Percentiles rank a stretch among this genome's conserved stretches.
Evolutionary conservation across 1,140 invertebrate species (phyloP).

Genomic region (Atopsyche davidsoni): DNA sequence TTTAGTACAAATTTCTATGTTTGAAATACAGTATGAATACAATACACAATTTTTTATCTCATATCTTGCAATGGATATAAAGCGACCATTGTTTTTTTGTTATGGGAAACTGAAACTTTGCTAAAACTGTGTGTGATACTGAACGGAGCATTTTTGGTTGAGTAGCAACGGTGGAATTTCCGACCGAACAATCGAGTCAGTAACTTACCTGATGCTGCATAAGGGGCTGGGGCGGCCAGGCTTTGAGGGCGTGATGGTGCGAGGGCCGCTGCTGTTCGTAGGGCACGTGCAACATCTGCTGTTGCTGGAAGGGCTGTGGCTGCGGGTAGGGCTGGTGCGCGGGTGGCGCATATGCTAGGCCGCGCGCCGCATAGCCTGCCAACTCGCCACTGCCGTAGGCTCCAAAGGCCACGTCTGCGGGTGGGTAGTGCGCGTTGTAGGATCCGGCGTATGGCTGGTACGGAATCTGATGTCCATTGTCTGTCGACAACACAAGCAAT

Average conservation of each 20-base stretch:
- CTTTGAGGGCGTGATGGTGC: slow-evolving; percentile 6
- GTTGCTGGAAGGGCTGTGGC: slow-evolving; percentile 33
- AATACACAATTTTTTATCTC: no score
- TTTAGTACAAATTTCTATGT: no score
- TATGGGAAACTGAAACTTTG: no score
- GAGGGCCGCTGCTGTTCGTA: slow-evolving; percentile 30
- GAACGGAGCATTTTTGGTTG: no score
- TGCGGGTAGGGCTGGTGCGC: slow-evolving; percentile 45
- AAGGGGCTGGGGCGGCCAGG: slow-evolving; percentile 16
- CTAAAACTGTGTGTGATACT: no score
- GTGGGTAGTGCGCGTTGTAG: slow-evolving; percentile 48
- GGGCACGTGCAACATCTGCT: slow-evolving; percentile 41
- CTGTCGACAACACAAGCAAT: no score
- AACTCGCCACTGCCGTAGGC: slow-evolving; percentile 44
- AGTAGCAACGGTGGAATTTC: no score
- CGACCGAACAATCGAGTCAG: not conserved
- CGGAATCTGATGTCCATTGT: slow-evolving; percentile 49
- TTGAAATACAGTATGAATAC: no score
- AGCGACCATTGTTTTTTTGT: no score
- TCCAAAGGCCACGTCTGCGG: slow-evolving; percentile 42
- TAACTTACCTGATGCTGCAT: slow-evolving; percentile 23
- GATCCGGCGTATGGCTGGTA: slow-evolving; percentile 47
- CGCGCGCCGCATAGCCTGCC: slow-evolving; percentile 44
- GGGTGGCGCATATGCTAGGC: slow-evolving; percentile 46
- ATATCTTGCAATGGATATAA: no score